Base-by-base conservation (phyloP, 2,888 invertebrate species). In the Platerodrilus igneus region DNA sequence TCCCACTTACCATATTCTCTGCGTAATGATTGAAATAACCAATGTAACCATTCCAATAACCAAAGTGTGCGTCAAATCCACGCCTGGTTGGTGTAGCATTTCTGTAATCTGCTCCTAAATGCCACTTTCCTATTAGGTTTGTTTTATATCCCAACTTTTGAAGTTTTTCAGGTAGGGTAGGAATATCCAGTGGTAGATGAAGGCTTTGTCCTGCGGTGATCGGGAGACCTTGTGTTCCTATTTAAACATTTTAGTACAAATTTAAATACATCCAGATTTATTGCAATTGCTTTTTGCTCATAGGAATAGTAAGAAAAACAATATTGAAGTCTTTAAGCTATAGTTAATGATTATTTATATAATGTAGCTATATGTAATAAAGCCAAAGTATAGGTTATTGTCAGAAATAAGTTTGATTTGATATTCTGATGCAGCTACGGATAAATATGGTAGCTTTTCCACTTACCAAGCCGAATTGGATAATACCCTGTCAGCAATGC, bases 401-500 rank as follows among this genome's bases (percentile, higher is more conserved):
- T n/a, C n/a, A n/a, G n/a, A n/a, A n/a, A n/a, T n/a, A n/a, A n/a
- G n/a, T n/a, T n/a, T n/a, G n/a, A n/a, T n/a, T n/a, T n/a, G n/a
- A n/a, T n/a, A n/a, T n/a, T n/a, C n/a, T n/a, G n/a, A n/a, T n/a
- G n/a, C n/a, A n/a, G n/a, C n/a, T n/a, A n/a, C n/a, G n/a, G n/a
- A n/a, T n/a, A n/a, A n/a, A n/a, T n/a, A n/a, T n/a, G n/a, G n/a
- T n/a, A n/a, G n/a, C n/a, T n/a, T n/a, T n/a, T n/a, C n/a, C n/a
- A 27, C 52, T 64, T 69, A 81, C 88, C 86, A 50, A 79, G 75
- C 62, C 86, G 80, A 63, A 90, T 86, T 0, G 93, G 90, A 70
- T 92, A 89, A 66, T 82, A 81, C 19, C 93, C 93, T 0, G 92
- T 88, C 26, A 88, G 73, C 1, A 92, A 72, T 0, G 92, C 85